Evolutionary conservation across 2,797 vertebrate genomes (phyloP), one percentile per base, ranked within the genome.

Genomic region (Nothura maculosa): DNA sequence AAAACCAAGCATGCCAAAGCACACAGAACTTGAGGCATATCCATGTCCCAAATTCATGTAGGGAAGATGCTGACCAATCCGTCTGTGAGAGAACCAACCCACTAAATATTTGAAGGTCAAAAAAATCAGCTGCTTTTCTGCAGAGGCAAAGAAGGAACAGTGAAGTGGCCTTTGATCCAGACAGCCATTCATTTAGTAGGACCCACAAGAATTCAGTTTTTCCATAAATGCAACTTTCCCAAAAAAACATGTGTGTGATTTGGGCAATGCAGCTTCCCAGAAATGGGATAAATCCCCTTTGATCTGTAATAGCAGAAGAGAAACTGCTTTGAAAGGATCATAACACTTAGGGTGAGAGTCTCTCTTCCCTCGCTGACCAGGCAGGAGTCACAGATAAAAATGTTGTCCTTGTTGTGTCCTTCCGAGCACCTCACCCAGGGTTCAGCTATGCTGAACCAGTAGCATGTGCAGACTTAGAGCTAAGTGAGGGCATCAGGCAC

Each of bases 211-310:
- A 42, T 79, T 79, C 58, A 14, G 8, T 64, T 92, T 93, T 93
- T 42, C 92, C 76, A 43, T 69, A 89, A 78, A 92, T 58, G 27
- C 40, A 24, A 15, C 61, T 48, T 94, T 93, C 87, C 87, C 76
- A 83, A 81, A 92, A 87, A 32, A 72, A 50, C 20, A 78, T 78
- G 40, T 73, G 75, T 54, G 42, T 55, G 40, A 62, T 17, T 94
- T 94, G 34, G 73, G 94, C 60, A 92, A 34, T 32, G 40, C 85
- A 79, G 36, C 63, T 87, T 87, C 87, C 77, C 82, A 84, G 90
- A 94, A 94, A 45, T 54, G 66, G 79, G 81, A 72, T 89, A 77
- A 72, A 72, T 90, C n/a, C 54, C 42, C 30, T 93, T 77, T 64
- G 68, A 64, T 85, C 66, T 68, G 21, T 66, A 85, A 52, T 7